phyloP scores from a whole-genome alignment of 2,113 vertebrate genomes.

The Furnarius figulus region DNA sequence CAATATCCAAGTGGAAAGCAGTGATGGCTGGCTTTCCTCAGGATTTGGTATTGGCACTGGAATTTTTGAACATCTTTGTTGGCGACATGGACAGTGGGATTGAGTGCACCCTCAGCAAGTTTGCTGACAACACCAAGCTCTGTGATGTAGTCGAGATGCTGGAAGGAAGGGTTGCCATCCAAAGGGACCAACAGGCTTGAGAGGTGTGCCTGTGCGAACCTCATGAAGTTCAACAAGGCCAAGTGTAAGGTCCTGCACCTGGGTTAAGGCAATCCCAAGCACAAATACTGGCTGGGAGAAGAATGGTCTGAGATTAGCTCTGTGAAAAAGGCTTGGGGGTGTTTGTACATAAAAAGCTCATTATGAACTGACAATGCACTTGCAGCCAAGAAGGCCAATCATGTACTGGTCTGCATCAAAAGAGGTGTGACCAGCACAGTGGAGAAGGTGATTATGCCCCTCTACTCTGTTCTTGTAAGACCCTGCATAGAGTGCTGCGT shows the following conservation, averaged over 20 bases:
- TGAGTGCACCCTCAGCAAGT: neutral
- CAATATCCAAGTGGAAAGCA: neutral
- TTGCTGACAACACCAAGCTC: neutral
- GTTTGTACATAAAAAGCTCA: neutral
- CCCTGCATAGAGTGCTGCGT: neutral
- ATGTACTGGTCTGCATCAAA: neutral
- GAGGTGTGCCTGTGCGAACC: neutral
- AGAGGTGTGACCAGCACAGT: neutral
- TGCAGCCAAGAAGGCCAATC: neutral
- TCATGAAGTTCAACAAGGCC: neutral
- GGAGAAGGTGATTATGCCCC: neutral
- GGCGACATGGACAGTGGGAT: neutral
- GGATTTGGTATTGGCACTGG: neutral
- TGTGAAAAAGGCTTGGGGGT: neutral
- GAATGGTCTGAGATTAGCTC: neutral
- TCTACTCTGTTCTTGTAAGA: neutral
- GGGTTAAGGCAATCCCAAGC: neutral
- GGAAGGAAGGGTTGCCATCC: neutral
- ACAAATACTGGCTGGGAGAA: too few relatives aligned
- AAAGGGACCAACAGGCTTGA: neutral
- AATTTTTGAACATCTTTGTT: neutral
- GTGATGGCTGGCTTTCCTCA: neutral
- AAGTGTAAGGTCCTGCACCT: neutral
- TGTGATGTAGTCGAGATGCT: neutral
- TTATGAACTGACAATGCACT: accelerated